Evolutionary conservation across 2,113 vertebrate genomes (phyloP), one percentile per base, ranked within the genome.

Genomic region (Nothoprocta pentlandii): DNA sequence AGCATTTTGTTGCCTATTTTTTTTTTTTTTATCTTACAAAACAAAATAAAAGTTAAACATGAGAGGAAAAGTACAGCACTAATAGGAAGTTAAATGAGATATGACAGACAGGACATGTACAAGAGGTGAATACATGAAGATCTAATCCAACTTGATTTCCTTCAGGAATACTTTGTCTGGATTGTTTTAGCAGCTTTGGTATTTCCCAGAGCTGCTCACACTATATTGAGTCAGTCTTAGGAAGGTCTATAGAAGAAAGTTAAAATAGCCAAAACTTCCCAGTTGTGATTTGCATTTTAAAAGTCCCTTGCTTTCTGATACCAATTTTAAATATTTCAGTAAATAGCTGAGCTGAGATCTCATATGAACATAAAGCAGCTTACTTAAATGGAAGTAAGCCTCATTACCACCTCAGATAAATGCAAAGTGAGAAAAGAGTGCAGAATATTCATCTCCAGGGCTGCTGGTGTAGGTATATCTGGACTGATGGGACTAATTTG

Each of bases 61-160:
- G 42, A 84, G 42, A 90, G 69, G 64, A 90, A 73, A 87, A 80
- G n/a, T 58, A 63, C 47, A 36, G 30, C n/a, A 76, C 46, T 87
- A 80, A 86, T 70, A 67, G 34, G 46, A 89, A 89, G 9, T 21
- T 87, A 87, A 91, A 83, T 83, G 56, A 86, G 62, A 83, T 19
- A 16, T 85, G 89, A 78, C 74, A 90, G 47, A 23, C 39, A 80
- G 19, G 44, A 22, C 34, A 79, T 32, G 21, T 23, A 32, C 30
- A 87, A 69, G 54, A 73, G 68, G 42, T 68, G 64, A 77, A 73
- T 74, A 25, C 16, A 87, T 9, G 32, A 53, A 70, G n/a, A 19
- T 78, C 70, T 75, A 83, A 67, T 82, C 76, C 30, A 56, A 54
- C 2, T 20, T 86, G 36, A 15, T 49, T 83, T 42, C 25, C 36